phyloP scores from a whole-genome alignment of 2,888 invertebrate genomes.

The Scelioninae gen. 2 region DNA sequence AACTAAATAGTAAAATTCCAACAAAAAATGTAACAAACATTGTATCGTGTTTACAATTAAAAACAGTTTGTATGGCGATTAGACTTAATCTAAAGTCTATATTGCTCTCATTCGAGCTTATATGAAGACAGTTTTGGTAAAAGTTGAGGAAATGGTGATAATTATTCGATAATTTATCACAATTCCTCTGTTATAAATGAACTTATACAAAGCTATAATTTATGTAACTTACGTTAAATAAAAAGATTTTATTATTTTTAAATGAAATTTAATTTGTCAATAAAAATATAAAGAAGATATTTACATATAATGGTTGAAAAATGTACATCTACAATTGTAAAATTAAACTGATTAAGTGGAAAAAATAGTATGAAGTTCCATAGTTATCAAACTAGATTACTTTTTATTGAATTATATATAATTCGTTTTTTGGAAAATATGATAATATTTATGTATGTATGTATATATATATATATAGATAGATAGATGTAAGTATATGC shows the following conservation, averaged over 20 bases:
- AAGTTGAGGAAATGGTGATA: conserved; percentile 42
- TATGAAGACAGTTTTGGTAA: conserved; percentile 13
- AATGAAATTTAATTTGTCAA: conserved; percentile 40
- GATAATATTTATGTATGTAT: conserved; percentile 66
- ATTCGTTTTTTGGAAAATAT: conserved; percentile 74
- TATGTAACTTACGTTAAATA: conserved; percentile 14
- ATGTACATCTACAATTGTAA: conserved; percentile 17
- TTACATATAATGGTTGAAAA: conserved; percentile 25
- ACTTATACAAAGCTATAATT: background rate
- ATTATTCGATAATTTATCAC: conserved; percentile 38
- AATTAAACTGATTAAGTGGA: conserved; percentile 41
- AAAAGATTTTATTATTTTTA: conserved; percentile 8
- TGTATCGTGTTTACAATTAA: background rate
- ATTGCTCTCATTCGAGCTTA: conserved; percentile 1
- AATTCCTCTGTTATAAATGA: conserved; percentile 4
- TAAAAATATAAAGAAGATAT: conserved; percentile 45
- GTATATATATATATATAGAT: conserved; percentile 60
- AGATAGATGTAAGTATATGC: conserved; percentile 71
- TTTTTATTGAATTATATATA: conserved; percentile 73
- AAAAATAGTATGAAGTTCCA: conserved; percentile 54
- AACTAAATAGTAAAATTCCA: background rate
- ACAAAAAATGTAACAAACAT: conserved; percentile 8
- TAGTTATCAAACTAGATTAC: conserved; percentile 60
- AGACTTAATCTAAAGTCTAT: background rate
- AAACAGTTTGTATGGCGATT: background rate